These are phyloP conservation scores for Pogona vitticeps DNA, from an alignment of 2,113 vertebrate species.

Conservation along the genomic window DNA sequence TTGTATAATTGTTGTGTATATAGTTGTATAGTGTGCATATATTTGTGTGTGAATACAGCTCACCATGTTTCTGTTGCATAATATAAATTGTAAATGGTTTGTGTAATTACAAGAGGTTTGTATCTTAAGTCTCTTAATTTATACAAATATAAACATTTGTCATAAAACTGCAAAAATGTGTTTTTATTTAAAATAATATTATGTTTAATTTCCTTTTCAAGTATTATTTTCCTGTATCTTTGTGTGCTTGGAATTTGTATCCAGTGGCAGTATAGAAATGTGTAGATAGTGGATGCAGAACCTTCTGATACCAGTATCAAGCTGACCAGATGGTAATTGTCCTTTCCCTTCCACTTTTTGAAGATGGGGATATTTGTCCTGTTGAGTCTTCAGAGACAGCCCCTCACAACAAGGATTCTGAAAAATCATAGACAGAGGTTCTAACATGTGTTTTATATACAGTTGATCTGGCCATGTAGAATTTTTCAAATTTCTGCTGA, in stretches of 20 bases:
- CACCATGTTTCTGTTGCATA: slow-evolving; percentile 10
- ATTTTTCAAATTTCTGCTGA: no score
- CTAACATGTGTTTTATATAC: no score
- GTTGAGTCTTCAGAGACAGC: no score
- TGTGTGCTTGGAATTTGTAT: not conserved
- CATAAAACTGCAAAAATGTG: slow-evolving; percentile 27
- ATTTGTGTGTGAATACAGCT: not conserved
- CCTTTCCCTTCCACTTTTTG: no score
- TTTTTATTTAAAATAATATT: not conserved
- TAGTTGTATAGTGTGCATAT: not conserved
- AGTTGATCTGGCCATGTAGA: no score
- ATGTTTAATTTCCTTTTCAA: not conserved
- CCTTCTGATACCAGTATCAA: no score
- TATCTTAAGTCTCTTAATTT: not conserved
- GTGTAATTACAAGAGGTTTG: not conserved
- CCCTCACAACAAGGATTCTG: no score
- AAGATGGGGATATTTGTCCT: no score
- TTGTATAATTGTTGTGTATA: not conserved
- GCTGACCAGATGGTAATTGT: no score
- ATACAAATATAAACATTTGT: slow-evolving; percentile 13
- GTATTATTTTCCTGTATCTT: not conserved
- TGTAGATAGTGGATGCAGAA: not conserved
- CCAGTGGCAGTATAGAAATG: not conserved
- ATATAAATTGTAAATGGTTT: not conserved
- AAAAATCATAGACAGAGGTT: no score